Percentiles rank a stretch among this genome's conserved stretches.
Evolutionary conservation across 2,888 invertebrate species (phyloP).

Genomic region (Sesia apiformis): DNA sequence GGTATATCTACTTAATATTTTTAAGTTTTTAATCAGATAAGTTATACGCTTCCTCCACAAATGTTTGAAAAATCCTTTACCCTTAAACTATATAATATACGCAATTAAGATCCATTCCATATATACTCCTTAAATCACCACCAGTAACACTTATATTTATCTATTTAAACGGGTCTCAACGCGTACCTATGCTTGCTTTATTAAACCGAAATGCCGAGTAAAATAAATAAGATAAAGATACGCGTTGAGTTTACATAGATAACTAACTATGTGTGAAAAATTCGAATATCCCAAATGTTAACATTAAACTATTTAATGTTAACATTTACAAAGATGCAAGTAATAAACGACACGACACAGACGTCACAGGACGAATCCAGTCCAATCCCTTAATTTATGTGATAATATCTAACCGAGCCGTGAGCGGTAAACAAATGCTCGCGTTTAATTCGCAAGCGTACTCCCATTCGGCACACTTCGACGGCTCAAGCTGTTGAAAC

Average conservation of each 20-base stretch:
- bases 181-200: too few relatives aligned
- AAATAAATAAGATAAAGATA: too few relatives aligned
- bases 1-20: too few relatives aligned
- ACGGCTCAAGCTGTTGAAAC: conserved; percentile 19
- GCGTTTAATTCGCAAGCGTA: conserved; percentile 61
- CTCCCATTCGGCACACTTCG: conserved; percentile 51
- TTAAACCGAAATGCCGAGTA: too few relatives aligned
- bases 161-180: too few relatives aligned
- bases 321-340: background rate
- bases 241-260: background rate
- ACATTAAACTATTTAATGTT: background rate
- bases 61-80: too few relatives aligned
- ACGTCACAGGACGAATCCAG: background rate
- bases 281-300: background rate
- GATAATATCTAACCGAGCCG: conserved; percentile 55
- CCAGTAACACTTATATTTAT: background rate
- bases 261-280: background rate
- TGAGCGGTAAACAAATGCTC: conserved; percentile 64
- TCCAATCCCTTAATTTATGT: background rate
- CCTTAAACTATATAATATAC: too few relatives aligned
- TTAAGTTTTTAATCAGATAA: too few relatives aligned
- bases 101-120: background rate
- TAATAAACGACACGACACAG: conserved; percentile 10
- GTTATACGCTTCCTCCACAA: too few relatives aligned
- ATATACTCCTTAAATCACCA: background rate